Conservation (phyloP, 2,888 invertebrate genomes). For the Mellilla xanthometata region DNA sequence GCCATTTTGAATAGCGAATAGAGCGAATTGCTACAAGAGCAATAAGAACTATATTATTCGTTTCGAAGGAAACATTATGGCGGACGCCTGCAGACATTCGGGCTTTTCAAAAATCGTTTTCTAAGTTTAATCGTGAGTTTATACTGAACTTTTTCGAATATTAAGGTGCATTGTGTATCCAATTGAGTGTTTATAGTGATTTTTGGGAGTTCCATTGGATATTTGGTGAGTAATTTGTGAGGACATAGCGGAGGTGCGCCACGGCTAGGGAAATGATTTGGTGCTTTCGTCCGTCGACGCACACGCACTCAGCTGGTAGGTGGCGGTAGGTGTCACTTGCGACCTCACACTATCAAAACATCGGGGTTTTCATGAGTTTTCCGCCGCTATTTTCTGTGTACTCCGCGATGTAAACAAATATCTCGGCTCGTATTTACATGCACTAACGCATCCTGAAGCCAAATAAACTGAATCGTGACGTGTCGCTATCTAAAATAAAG, state of each 20-base stretch:
- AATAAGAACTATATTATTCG: constrained; percentile 84
- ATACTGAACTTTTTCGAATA: constrained; percentile 83
- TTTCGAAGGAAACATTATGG: constrained; percentile 84
- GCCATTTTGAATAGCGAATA: constrained; percentile 84
- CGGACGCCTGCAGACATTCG: constrained; percentile 82
- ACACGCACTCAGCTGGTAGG: constrained; percentile 82
- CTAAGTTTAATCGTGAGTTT: constrained; percentile 81
- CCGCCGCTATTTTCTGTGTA: constrained; percentile 72
- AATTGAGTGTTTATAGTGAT: constrained; percentile 76
- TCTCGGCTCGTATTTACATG: constrained; percentile 39
- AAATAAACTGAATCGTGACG: constrained; percentile 32
- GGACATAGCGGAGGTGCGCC: constrained; percentile 81
- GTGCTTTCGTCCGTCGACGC: constrained; percentile 82
- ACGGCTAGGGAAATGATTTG: constrained; percentile 84
- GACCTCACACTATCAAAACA: constrained; percentile 71
- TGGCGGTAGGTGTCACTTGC: constrained; percentile 77
- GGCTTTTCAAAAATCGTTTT: constrained; percentile 83
- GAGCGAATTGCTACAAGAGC: constrained; percentile 82
- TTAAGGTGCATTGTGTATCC: constrained; percentile 79
- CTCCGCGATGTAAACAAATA: constrained; percentile 52
- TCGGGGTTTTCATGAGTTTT: constrained; percentile 78
- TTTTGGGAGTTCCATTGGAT: constrained; percentile 75
- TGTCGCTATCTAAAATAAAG: constrained; percentile 41
- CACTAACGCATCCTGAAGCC: constrained; percentile 32
- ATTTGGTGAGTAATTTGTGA: constrained; percentile 79